These are phyloP conservation scores for Endotricha flammealis DNA, from an alignment of 2,888 invertebrate genomes.

Conservation along the genomic window DNA sequence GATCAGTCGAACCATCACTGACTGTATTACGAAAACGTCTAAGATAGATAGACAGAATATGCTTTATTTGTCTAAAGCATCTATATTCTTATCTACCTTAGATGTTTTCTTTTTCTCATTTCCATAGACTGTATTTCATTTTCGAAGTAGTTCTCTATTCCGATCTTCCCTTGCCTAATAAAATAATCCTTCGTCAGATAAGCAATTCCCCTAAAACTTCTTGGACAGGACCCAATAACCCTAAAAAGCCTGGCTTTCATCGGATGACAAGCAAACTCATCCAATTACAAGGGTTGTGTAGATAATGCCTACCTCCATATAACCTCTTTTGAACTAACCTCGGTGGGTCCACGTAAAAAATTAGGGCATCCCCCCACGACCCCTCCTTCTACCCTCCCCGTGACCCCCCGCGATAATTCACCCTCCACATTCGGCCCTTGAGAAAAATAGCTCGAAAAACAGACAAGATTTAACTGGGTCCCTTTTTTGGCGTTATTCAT, in stretches of 20 bases:
- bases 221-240: slow-evolving; percentile 4
- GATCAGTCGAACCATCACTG: no score
- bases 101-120: no score
- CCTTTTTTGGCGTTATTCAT: slow-evolving; percentile 35
- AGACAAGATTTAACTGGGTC: slow-evolving; percentile 65
- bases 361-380: slow-evolving; percentile 54
- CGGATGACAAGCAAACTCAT: slow-evolving; percentile 7
- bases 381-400: slow-evolving; percentile 24
- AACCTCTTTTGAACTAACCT: slow-evolving; percentile 58
- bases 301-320: slow-evolving; percentile 10
- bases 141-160: no score
- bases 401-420: slow-evolving; percentile 45
- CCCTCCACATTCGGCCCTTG: slow-evolving; percentile 62
- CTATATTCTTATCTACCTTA: no score
- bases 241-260: slow-evolving; percentile 3
- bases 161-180: no score
- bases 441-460: slow-evolving; percentile 75
- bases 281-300: slow-evolving; percentile 4
- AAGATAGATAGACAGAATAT: no score
- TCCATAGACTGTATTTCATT: no score
- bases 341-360: slow-evolving; percentile 55
- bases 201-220: no score
- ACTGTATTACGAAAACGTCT: no score
- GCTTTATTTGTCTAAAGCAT: no score
- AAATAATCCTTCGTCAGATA: no score